These are phyloP conservation scores for Gari tellinella DNA, from an alignment of 2,888 invertebrate genomes.

Conservation along the genomic window DNA sequence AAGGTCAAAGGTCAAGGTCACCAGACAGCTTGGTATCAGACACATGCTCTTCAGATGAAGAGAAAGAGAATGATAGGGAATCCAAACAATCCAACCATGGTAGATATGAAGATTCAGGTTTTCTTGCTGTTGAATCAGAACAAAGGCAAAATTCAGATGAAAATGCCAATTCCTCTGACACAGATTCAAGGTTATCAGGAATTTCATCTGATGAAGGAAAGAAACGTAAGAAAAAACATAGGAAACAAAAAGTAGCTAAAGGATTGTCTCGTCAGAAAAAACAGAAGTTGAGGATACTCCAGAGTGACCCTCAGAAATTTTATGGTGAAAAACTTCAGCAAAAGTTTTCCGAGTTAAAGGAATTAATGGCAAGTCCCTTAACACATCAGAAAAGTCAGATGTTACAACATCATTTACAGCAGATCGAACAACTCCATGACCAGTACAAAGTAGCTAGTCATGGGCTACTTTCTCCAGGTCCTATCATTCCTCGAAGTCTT, in stretches of 20 bases:
- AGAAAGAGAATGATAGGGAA: not conserved
- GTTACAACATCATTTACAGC: slow-evolving; percentile 64
- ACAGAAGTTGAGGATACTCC: slow-evolving; percentile 61
- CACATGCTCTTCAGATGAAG: slow-evolving; percentile 26
- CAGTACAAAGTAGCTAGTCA: slow-evolving; percentile 68
- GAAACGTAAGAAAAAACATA: slow-evolving; percentile 5
- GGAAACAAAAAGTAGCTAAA: slow-evolving; percentile 32
- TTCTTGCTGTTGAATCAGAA: too few species aligned
- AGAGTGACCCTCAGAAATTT: slow-evolving; percentile 63
- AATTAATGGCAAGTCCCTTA: slow-evolving; percentile 66
- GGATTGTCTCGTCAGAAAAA: slow-evolving; percentile 59
- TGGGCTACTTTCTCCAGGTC: slow-evolving; percentile 60
- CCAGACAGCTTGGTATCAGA: slow-evolving; percentile 29
- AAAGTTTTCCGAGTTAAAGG: slow-evolving; percentile 73
- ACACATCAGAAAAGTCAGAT: slow-evolving; percentile 59
- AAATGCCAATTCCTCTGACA: slow-evolving; percentile 45
- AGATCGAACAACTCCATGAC: slow-evolving; percentile 69
- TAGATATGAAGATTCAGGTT: too few species aligned
- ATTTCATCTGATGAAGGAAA: slow-evolving; percentile 42
- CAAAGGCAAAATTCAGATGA: slow-evolving; percentile 20
- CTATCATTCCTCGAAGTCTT: slow-evolving; percentile 67
- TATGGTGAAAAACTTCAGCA: slow-evolving; percentile 70
- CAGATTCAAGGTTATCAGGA: slow-evolving; percentile 28
- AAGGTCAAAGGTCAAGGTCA: slow-evolving; percentile 40
- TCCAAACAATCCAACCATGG: too few species aligned